phyloP scores from a whole-genome alignment of 2,888 invertebrate species.

The Cheilosia scutellata region DNA sequence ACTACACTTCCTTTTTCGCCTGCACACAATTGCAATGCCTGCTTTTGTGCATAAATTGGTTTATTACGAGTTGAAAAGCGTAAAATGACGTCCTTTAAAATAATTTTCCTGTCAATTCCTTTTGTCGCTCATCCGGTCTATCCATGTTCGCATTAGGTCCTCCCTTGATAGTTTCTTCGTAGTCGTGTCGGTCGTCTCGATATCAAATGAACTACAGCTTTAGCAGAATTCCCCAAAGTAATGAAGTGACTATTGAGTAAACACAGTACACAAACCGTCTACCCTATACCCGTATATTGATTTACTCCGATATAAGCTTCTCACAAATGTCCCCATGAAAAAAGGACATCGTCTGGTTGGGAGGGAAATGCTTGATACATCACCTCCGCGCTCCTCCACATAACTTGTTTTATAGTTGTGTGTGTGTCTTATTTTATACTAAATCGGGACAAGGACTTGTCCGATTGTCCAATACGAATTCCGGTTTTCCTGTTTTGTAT shows the following conservation, averaged over 20 bases:
- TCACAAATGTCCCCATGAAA: constrained; percentile 8
- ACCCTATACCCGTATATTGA: constrained; percentile 14
- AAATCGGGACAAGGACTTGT: constrained; percentile 41
- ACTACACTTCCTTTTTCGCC: constrained; percentile 5
- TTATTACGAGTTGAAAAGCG: constrained; percentile 71
- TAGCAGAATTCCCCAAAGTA: constrained; percentile 29
- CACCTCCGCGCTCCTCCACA: neutral
- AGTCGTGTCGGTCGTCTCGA: constrained; percentile 18
- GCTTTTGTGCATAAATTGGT: constrained; percentile 68
- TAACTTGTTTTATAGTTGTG: constrained; percentile 14
- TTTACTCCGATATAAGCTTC: constrained; percentile 53
- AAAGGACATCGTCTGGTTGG: constrained; percentile 7
- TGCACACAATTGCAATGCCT: constrained; percentile 43
- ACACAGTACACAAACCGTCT: constrained; percentile 30
- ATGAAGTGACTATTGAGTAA: constrained; percentile 44
- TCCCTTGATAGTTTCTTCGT: constrained; percentile 17
- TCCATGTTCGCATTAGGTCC: constrained; percentile 12
- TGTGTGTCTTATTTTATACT: constrained; percentile 46
- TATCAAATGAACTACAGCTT: constrained; percentile 23
- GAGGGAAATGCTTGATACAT: neutral
- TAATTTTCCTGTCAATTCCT: constrained; percentile 75
- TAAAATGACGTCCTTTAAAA: constrained; percentile 74
- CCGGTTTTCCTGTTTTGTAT: constrained; percentile 44
- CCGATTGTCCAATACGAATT: constrained; percentile 56
- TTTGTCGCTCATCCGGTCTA: constrained; percentile 53